A percentile compares a stretch with the other conserved stretches of the same genome.
These are phyloP conservation scores for Tetranychus urticae DNA, from an alignment of 1,140 invertebrate species.

Conservation along the genomic window DNA sequence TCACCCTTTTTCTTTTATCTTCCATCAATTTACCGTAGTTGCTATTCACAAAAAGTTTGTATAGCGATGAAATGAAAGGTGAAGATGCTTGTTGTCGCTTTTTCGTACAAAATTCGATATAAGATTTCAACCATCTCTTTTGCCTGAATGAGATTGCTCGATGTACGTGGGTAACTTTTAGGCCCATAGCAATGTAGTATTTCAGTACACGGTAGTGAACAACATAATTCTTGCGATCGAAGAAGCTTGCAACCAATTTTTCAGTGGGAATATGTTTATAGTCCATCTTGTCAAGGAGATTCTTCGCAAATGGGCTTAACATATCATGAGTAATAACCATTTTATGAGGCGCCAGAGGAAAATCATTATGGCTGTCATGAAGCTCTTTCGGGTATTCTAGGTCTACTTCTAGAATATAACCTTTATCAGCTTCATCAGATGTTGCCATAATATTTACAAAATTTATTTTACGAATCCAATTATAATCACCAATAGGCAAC, in stretches of 20 bases:
- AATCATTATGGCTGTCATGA: conserved; percentile 18
- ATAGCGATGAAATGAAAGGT: conserved; percentile 17
- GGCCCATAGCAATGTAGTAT: conserved; percentile 22
- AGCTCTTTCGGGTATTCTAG: conserved; percentile 14
- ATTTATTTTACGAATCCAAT: conserved; percentile 2
- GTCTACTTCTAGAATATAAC: conserved; percentile 15
- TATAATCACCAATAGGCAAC: conserved; percentile 7
- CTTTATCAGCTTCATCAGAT: neutral
- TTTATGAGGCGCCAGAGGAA: conserved; percentile 20
- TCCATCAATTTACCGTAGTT: conserved; percentile 27
- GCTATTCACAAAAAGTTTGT: conserved; percentile 23
- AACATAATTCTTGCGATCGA: conserved; percentile 19
- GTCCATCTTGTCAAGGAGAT: neutral
- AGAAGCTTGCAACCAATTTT: conserved; percentile 5
- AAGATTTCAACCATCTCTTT: conserved; percentile 22
- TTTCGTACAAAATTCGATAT: conserved; percentile 23
- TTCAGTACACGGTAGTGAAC: conserved; percentile 27
- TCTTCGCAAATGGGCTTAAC: neutral
- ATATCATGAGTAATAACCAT: neutral
- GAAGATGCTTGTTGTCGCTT: conserved; percentile 12
- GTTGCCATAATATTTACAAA: conserved; percentile 1
- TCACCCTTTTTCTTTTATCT: conserved; percentile 6
- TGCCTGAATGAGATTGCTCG: conserved; percentile 25
- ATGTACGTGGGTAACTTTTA: conserved; percentile 25
- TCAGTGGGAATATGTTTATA: neutral